These are phyloP conservation scores for Mythimna albipuncta DNA, from an alignment of 2,888 invertebrate genomes.

Conservation along the genomic window DNA sequence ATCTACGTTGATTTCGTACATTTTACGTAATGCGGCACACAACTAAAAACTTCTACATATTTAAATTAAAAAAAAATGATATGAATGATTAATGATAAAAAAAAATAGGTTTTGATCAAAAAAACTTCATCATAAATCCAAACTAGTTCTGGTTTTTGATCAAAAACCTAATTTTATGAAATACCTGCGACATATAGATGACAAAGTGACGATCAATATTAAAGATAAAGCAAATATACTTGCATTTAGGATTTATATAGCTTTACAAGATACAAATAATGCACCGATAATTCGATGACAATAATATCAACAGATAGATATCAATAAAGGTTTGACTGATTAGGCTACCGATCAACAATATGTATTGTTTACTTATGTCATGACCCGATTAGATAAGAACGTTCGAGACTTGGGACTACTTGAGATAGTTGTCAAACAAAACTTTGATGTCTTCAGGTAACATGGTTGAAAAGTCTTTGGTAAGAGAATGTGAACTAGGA, in stretches of 20 bases:
- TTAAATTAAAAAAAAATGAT: no score
- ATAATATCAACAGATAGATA: constrained; percentile 15
- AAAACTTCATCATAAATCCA: no score
- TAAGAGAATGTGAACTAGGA: neutral
- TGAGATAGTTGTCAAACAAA: constrained; percentile 13
- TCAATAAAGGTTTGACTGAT: constrained; percentile 16
- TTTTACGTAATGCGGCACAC: no score
- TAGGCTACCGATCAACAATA: constrained; percentile 1
- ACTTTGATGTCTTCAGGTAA: neutral
- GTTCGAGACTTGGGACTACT: neutral
- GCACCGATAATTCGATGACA: constrained; percentile 16
- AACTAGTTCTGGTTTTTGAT: no score
- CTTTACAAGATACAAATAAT: constrained; percentile 21
- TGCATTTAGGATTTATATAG: constrained; percentile 3
- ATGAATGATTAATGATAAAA: no score
- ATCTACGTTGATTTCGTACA: no score
- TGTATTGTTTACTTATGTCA: constrained; percentile 17
- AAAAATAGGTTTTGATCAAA: no score
- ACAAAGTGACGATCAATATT: neutral
- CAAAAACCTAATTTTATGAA: no score
- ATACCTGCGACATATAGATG: no score
- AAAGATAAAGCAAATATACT: constrained; percentile 1
- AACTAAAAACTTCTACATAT: no score
- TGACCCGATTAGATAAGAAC: constrained; percentile 30
- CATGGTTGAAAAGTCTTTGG: neutral